Percentiles rank a stretch among this genome's conserved stretches.
Conservation (phyloP, 2,888 invertebrate genomes). For the Subacronicta megacephala region DNA sequence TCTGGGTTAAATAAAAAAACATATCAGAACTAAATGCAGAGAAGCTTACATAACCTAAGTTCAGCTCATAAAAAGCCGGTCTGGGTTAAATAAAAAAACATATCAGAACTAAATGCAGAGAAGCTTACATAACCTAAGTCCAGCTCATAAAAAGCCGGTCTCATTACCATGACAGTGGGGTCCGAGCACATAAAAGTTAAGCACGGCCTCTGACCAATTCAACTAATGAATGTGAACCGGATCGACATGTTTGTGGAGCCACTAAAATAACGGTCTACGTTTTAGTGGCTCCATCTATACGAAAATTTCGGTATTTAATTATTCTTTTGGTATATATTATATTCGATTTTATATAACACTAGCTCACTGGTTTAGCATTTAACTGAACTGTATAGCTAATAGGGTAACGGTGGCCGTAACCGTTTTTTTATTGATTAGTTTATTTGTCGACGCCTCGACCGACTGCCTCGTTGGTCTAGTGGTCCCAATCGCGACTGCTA, state of each 20-base stretch:
- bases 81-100: constrained; percentile 1
- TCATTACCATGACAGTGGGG: constrained; percentile 48
- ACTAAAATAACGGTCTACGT: constrained; percentile 11
- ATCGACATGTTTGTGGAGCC: constrained; percentile 40
- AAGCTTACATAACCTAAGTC: constrained; percentile 16
- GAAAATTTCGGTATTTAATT: too few relatives aligned
- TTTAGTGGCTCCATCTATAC: too few relatives aligned
- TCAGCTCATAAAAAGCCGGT: constrained; percentile 27
- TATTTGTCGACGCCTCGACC: too few relatives aligned
- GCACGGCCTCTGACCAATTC: constrained; percentile 53
- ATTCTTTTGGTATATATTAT: too few relatives aligned
- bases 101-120: not conserved
- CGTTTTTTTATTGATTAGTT: too few relatives aligned
- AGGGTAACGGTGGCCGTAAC: too few relatives aligned
- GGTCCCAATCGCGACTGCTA: too few relatives aligned
- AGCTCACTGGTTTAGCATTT: too few relatives aligned
- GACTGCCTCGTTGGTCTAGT: too few relatives aligned
- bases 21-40: not conserved
- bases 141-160: constrained; percentile 28
- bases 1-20: not conserved
- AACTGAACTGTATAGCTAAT: too few relatives aligned
- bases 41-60: constrained; percentile 15
- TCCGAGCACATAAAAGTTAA: constrained; percentile 51
- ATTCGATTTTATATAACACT: too few relatives aligned
- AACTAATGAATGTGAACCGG: constrained; percentile 62